Evolutionary conservation across 2,888 invertebrate species (phyloP).

Genomic region (Euplexia lucipara): DNA sequence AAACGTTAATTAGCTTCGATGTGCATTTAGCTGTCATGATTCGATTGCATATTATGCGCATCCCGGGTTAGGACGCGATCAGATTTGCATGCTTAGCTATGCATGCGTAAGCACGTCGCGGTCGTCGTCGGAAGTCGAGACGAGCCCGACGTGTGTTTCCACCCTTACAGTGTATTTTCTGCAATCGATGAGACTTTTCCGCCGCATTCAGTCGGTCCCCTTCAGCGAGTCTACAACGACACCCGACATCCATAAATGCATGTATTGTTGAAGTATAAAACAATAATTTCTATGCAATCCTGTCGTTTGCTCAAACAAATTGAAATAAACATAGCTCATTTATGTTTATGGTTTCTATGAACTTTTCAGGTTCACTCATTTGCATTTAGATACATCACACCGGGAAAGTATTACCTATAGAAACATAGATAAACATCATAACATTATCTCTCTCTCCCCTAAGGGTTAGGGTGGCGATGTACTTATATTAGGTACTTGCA

Average conservation of each 20-base stretch:
- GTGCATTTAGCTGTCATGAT: slow-evolving; percentile 47
- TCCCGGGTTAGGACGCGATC: slow-evolving; percentile 27
- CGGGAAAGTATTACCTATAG: background rate
- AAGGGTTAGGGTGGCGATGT: too few species aligned
- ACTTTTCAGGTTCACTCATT: slow-evolving; percentile 15
- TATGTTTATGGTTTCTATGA: slow-evolving; percentile 20
- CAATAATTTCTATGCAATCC: slow-evolving; percentile 43
- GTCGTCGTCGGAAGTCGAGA: slow-evolving; percentile 31
- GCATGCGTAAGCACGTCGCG: slow-evolving; percentile 45
- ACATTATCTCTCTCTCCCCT: too few species aligned
- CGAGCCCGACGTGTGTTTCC: slow-evolving; percentile 29
- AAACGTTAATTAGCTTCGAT: slow-evolving; percentile 51
- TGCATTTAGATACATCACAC: slow-evolving; percentile 14
- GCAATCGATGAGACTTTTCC: slow-evolving; percentile 48
- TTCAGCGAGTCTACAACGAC: slow-evolving; percentile 50
- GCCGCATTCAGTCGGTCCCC: slow-evolving; percentile 33
- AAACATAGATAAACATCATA: background rate
- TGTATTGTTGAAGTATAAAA: slow-evolving; percentile 44
- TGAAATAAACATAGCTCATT: slow-evolving; percentile 40
- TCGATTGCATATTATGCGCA: slow-evolving; percentile 43
- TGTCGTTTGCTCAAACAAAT: slow-evolving; percentile 28
- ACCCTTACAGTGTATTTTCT: slow-evolving; percentile 47
- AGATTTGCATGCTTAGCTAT: slow-evolving; percentile 38
- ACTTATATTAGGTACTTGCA: too few species aligned
- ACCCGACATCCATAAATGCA: slow-evolving; percentile 52